These are phyloP conservation scores for Rynchops niger DNA, from an alignment of 2,113 vertebrate species.

Conservation along the genomic window DNA sequence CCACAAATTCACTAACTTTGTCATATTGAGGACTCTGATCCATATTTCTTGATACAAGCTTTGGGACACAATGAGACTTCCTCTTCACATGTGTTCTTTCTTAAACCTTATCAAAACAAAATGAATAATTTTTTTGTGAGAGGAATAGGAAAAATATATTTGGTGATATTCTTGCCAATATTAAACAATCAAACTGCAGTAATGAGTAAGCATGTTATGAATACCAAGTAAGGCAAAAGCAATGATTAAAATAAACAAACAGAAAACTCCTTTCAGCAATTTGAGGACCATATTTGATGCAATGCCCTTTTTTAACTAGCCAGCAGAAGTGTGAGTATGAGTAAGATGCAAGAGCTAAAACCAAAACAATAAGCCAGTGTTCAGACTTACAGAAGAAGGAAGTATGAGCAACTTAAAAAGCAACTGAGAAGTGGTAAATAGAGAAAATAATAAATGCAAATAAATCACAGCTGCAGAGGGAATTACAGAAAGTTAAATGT, in stretches of 20 bases:
- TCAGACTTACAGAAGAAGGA: constrained; percentile 34
- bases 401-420: constrained; percentile 42
- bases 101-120: constrained; percentile 5
- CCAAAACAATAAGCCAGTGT: constrained; percentile 30
- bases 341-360: constrained; percentile 33
- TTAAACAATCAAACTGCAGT: constrained; percentile 4
- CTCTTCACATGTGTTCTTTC: not conserved
- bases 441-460: constrained; percentile 62
- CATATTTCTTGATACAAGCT: not conserved
- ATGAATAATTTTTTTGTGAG: not conserved
- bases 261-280: constrained; percentile 17
- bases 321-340: constrained; percentile 18
- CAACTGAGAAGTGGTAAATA: constrained; percentile 14
- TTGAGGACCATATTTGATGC: constrained; percentile 13
- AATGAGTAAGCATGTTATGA: not conserved
- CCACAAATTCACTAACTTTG: not conserved
- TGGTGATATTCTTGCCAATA: not conserved
- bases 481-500: constrained; percentile 58
- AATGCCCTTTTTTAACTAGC: not conserved
- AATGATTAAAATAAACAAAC: constrained; percentile 26
- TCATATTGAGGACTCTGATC: not conserved
- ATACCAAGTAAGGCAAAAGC: not conserved
- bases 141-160: not conserved
- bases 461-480: constrained; percentile 55
- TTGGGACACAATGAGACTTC: not conserved